A percentile compares a stretch with the other conserved stretches of the same genome.
These are phyloP conservation scores for Triplophysa dalaica DNA, from an alignment of 2,113 vertebrate species.

Conservation along the genomic window DNA sequence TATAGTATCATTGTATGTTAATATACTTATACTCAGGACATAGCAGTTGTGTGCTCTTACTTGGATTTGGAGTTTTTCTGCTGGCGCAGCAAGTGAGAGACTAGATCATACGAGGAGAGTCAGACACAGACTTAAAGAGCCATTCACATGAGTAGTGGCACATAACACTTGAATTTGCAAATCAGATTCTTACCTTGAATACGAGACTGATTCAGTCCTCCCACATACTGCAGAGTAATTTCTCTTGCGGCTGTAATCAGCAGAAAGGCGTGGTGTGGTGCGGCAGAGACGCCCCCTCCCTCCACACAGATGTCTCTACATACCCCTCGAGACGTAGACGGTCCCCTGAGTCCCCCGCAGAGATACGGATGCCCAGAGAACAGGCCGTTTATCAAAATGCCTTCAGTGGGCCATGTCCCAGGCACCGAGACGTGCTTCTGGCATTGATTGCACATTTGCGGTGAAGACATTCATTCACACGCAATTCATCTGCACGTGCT, in stretches of 20 bases:
- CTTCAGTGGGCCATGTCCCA: conserved; percentile 32
- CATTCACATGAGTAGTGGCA: neutral
- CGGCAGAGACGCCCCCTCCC: neutral
- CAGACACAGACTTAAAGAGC: conserved; percentile 18
- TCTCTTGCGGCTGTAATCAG: conserved; percentile 33
- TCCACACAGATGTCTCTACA: conserved; percentile 30
- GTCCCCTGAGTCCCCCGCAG: conserved; percentile 32
- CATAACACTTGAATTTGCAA: conserved; percentile 18
- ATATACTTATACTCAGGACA: no score
- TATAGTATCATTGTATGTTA: no score
- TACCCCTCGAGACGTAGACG: conserved; percentile 24
- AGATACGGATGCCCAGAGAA: conserved; percentile 43
- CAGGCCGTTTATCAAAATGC: conserved; percentile 45
- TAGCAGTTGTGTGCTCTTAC: no score
- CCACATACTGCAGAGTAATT: conserved; percentile 39
- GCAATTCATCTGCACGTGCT: neutral
- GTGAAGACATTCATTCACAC: conserved; percentile 41
- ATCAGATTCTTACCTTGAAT: conserved; percentile 10
- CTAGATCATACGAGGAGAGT: neutral
- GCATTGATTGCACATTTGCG: conserved; percentile 45
- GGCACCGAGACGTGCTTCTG: conserved; percentile 30
- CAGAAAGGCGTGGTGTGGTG: neutral
- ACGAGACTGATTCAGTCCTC: conserved; percentile 21
- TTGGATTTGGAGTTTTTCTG: neutral
- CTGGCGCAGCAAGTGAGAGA: neutral